These are phyloP conservation scores for Paramormyrops kingsleyae DNA, from an alignment of 2,113 vertebrate genomes.

Conservation along the genomic window DNA sequence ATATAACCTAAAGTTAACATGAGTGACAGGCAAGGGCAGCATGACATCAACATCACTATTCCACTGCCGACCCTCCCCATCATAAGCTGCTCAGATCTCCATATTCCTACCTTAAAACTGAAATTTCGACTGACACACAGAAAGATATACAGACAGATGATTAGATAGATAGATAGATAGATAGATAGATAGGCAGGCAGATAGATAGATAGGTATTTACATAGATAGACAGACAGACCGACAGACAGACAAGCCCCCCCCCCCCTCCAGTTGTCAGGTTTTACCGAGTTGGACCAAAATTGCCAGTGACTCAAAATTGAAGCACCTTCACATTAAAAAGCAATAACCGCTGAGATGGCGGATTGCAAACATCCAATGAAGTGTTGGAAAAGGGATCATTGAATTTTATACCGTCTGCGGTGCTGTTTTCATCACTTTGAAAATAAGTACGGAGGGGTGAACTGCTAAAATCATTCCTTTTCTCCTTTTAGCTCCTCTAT, in stretches of 20 bases:
- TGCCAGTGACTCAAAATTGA: conserved; percentile 13
- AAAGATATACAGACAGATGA: background rate
- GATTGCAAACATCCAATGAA: conserved; percentile 27
- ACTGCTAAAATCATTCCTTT: conserved; percentile 3
- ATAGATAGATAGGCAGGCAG: background rate
- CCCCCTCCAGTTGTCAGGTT: background rate
- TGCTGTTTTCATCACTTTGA: background rate
- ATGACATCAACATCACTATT: background rate
- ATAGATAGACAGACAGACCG: background rate
- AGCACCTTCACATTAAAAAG: conserved; percentile 18
- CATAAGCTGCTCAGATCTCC: background rate
- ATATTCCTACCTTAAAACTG: background rate
- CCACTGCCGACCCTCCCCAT: background rate
- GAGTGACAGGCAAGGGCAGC: background rate
- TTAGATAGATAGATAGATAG: background rate
- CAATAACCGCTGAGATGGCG: conserved; percentile 21
- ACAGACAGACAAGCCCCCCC: background rate
- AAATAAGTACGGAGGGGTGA: background rate
- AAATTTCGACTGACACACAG: background rate
- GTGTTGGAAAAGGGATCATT: conserved; percentile 25
- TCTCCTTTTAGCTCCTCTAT: background rate
- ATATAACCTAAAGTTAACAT: background rate
- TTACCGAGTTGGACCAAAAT: background rate
- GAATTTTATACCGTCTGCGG: conserved; percentile 28
- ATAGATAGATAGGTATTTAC: background rate